Percentiles rank a stretch among this genome's conserved stretches.
These are phyloP conservation scores for Lipophrys pholis DNA, from an alignment of 2,113 vertebrate species.

Conservation along the genomic window DNA sequence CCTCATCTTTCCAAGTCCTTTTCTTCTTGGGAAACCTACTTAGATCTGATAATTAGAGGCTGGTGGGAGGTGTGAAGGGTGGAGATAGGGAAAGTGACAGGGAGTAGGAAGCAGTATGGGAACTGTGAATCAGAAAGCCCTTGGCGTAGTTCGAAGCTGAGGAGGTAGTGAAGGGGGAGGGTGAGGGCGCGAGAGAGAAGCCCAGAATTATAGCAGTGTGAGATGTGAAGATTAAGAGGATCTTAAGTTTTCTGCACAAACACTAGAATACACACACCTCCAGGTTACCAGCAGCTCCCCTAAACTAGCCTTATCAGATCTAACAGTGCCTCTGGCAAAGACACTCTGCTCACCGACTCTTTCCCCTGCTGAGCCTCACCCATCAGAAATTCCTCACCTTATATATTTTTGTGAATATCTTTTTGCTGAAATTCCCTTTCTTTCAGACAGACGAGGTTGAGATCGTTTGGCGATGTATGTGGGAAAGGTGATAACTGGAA, in stretches of 20 bases:
- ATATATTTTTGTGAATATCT: constrained; percentile 18
- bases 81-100: constrained; percentile 63
- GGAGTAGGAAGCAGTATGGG: constrained; percentile 61
- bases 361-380: constrained; percentile 37
- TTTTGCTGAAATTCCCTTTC: background rate
- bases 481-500: no score
- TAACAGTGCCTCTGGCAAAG: constrained; percentile 69
- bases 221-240: constrained; percentile 74
- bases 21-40: constrained; percentile 67
- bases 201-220: constrained; percentile 76
- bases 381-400: constrained; percentile 7
- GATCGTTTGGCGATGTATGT: no score
- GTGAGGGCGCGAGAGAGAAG: constrained; percentile 53
- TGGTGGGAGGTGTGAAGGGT: constrained; percentile 76
- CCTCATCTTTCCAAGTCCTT: constrained; percentile 19
- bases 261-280: constrained; percentile 36
- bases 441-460: no score
- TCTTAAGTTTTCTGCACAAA: constrained; percentile 65
- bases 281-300: constrained; percentile 57
- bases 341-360: constrained; percentile 30
- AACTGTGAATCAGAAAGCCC: constrained; percentile 72
- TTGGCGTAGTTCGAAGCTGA: constrained; percentile 68
- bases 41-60: constrained; percentile 77
- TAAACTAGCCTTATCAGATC: constrained; percentile 64
- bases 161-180: constrained; percentile 53